Base-by-base conservation (phyloP, 2,888 invertebrate genomes). In the Aplocera efformata region DNA sequence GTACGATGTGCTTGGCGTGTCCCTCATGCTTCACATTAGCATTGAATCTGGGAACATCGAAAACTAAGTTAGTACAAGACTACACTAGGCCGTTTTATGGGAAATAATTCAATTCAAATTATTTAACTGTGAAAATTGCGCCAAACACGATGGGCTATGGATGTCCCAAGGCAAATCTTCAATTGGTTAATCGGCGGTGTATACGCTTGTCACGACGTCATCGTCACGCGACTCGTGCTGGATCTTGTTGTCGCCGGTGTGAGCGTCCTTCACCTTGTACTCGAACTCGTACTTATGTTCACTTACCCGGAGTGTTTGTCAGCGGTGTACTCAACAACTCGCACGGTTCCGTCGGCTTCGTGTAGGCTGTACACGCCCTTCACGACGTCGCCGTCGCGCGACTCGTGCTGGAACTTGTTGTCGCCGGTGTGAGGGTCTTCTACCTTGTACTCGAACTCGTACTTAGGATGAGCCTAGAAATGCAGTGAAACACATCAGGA, bases 311-410 rank as follows among this genome's bases (percentile, higher is more conserved):
- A 58, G 39, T 69, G 58, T 25, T 68, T 57, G 50, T 67, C 85
- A 13, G 86, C 88, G 51, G 73, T 69, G 67, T 89, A 89, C 53
- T 86, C 77, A 5, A 89, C 89, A 21, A 77, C 77, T 52, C 88
- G 75, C 50, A 86, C 57, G 53, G 82, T 81, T 48, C 89, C 88
- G 42, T 83, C 88, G 10, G 89, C 77, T 58, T 89, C 85, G 57
- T 86, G 83, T 42, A 89, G 71, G 22, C 79, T 80, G 69, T 91
- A 91, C 56, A 86, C 54, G 10, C 91, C 91, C 56, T 86, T 80
- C 41, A 91, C 90, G 10, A 74, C 78, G 57, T 90, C 83, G 3
- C 90, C 90, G 70, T 86, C 82, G 37, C 80, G 74, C 49, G 71
- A 66, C 67, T 89, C 89, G 31, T 77, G 66, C 59, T 83, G 83